Base-by-base conservation (phyloP, 2,113 vertebrate species). In the Butastur rufipennis region DNA sequence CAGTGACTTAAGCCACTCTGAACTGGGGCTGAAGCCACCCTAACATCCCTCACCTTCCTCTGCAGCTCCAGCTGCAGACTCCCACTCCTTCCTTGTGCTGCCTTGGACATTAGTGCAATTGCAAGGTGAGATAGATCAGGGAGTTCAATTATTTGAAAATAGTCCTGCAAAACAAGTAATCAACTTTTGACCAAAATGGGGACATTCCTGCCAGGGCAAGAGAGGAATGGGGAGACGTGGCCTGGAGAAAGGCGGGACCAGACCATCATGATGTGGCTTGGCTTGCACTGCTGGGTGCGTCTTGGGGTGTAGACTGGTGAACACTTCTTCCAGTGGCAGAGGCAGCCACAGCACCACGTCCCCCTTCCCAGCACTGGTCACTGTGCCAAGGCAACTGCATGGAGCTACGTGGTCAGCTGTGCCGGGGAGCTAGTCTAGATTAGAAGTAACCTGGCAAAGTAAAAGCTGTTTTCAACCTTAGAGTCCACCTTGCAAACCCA, bases 221-320 rank as follows among this genome's bases (percentile, higher is more conserved):
- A 74, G 5, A 63, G 14, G 29, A 84, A 7, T 16, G 7, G 34
- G 14, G 40, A 88, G 32, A 86, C 1, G 0, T 6, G 20, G 38
- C n/a, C 29, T 6, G 3, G 42, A 32, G 42, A 72, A 83, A 48
- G 34, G 19, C 34, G 7, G 36, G 42, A 73, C n/a, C 40, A 32
- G 42, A 32, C 5, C 36, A 21, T 0, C 2, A 0, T 31, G 34
- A 36, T 8, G n/a, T 23, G 22, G 45, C 13, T 63, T 15, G 45
- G 58, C 36, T 29, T 3, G 4, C 23, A 52, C 17, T 1, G 1
- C 18, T n/a, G 17, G 18, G 38, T 8, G 31, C 1, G 0, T 22
- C 34, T 8, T 4, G 7, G 7, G 16, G 12, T 8, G 17, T 0
- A 43, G 40, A 45, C 22, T 22, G 55, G 48, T 7, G 17, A 79